Conservation (phyloP, 1,140 invertebrate genomes). For the Druon quercuslanigerum region DNA sequence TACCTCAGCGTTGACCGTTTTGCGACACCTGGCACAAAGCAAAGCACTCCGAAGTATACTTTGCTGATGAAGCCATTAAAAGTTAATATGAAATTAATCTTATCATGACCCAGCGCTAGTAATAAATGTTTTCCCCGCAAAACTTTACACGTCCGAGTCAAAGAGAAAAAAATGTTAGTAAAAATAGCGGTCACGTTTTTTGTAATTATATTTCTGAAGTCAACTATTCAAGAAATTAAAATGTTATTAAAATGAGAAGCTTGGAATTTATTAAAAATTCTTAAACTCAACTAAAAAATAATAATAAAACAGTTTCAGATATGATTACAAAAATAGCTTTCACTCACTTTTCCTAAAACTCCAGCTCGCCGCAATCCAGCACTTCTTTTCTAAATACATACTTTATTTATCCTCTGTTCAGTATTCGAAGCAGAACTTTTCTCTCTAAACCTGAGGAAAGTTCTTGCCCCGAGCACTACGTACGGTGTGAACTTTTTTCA, state of each 20-base stretch:
- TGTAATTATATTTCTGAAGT: too few species aligned
- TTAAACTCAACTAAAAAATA: too few species aligned
- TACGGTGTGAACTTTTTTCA: conserved; percentile 15
- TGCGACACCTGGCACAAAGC: neutral
- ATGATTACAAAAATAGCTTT: too few species aligned
- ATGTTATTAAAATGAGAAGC: too few species aligned
- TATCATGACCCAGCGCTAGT: conserved; percentile 11
- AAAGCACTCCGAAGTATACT: neutral
- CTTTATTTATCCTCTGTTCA: conserved; percentile 17
- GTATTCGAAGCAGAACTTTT: conserved; percentile 20
- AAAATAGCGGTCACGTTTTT: neutral
- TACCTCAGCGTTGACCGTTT: neutral
- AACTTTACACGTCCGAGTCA: conserved; percentile 9
- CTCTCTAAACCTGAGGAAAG: conserved; percentile 17
- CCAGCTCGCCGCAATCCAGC: neutral
- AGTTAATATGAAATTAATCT: conserved; percentile 37
- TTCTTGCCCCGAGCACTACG: conserved; percentile 18
- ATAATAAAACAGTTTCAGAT: too few species aligned
- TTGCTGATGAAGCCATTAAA: conserved; percentile 17
- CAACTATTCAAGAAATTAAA: too few species aligned
- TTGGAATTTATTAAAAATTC: too few species aligned
- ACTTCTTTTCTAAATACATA: conserved; percentile 4
- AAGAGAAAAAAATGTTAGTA: neutral
- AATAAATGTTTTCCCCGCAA: neutral
- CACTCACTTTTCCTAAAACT: conserved; percentile 7